Evolutionary conservation across 2,888 invertebrate genomes (phyloP).

Genomic region (Pharmacophagus antenor): DNA sequence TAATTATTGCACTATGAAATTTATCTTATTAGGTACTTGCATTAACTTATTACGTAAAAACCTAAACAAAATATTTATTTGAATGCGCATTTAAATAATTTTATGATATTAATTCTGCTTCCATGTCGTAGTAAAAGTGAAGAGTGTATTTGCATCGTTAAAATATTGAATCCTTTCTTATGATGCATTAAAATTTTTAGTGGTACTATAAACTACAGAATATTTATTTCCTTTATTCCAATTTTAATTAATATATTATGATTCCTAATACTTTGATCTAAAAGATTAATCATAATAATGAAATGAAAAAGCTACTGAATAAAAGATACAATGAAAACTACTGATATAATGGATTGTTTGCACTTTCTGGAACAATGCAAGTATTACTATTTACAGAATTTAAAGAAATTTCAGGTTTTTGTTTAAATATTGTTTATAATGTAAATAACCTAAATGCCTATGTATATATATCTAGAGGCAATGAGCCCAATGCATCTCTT

Average conservation of each 20-base stretch:
- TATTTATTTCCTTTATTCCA: not conserved
- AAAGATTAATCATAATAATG: not conserved
- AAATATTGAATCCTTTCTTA: constrained; percentile 5
- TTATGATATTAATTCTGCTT: not conserved
- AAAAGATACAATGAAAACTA: too few relatives aligned
- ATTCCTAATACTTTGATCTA: too few relatives aligned
- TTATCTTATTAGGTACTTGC: not conserved
- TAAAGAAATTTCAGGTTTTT: too few relatives aligned
- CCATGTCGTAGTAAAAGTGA: not conserved
- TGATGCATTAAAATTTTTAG: not conserved
- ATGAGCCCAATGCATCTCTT: too few relatives aligned
- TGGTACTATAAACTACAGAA: not conserved
- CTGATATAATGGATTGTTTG: too few relatives aligned
- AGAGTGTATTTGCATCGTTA: not conserved
- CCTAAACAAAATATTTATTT: not conserved
- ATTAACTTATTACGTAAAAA: not conserved
- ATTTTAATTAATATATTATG: not conserved
- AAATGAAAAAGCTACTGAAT: too few relatives aligned
- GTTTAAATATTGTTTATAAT: too few relatives aligned
- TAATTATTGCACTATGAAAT: not conserved
- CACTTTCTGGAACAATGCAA: too few relatives aligned
- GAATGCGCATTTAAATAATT: not conserved
- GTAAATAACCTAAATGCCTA: too few relatives aligned
- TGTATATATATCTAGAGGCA: too few relatives aligned
- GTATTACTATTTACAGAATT: too few relatives aligned